These are phyloP conservation scores for Neogobius melanostomus DNA, from an alignment of 2,113 vertebrate species.

Conservation along the genomic window DNA sequence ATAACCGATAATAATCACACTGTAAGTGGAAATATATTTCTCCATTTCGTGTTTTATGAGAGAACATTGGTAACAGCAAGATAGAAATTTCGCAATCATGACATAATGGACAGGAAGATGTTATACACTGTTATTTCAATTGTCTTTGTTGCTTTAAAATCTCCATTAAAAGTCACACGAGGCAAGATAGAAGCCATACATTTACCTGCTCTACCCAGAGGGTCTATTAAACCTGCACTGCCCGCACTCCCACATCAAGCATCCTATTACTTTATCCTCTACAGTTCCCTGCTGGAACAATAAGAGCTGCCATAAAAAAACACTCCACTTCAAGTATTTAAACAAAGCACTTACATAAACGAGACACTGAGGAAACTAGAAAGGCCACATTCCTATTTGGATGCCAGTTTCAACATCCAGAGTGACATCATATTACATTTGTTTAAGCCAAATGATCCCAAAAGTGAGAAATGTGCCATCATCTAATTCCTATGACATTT, in stretches of 20 bases:
- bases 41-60: background rate
- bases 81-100: background rate
- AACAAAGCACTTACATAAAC: background rate
- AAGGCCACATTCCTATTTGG: background rate
- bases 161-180: background rate
- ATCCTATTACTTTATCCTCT: conserved; percentile 20
- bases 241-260: conserved; percentile 31
- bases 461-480: conserved; percentile 7
- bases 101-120: no score
- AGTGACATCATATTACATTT: conserved; percentile 12
- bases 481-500: conserved; percentile 23
- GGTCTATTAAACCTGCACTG: conserved; percentile 32
- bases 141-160: conserved; percentile 12
- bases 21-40: background rate
- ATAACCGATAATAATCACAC: background rate
- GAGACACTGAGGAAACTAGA: background rate
- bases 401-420: no score
- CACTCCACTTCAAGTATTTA: background rate
- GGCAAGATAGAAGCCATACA: conserved; percentile 24
- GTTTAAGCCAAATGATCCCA: background rate
- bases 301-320: background rate
- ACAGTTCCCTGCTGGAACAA: background rate
- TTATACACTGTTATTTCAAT: no score
- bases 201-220: conserved; percentile 10
- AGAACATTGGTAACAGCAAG: background rate